These are phyloP conservation scores for Propithecus coquereli DNA, from an alignment of 2,113 vertebrate genomes.

Conservation along the genomic window DNA sequence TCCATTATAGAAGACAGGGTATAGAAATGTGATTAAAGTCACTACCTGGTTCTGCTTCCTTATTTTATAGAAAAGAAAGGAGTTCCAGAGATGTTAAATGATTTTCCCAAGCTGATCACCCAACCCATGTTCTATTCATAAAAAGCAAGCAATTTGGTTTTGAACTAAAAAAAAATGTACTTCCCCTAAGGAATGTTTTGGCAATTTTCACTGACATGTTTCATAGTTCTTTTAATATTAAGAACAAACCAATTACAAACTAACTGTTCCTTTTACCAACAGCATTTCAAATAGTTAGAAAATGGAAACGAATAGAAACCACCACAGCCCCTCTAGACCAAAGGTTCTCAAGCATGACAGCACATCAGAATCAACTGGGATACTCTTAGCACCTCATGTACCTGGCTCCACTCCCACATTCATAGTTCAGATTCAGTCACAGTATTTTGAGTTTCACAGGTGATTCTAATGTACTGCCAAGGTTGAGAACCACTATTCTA, in stretches of 20 bases:
- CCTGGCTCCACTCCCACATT: not conserved
- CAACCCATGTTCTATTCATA: not conserved
- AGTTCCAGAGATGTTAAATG: not conserved
- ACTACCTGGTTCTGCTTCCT: not conserved
- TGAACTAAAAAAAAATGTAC: not conserved
- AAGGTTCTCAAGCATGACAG: not conserved
- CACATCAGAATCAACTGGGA: not conserved
- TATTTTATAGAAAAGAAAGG: not conserved
- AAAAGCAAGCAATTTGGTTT: not conserved
- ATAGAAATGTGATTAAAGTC: not conserved
- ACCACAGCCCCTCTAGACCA: not conserved
- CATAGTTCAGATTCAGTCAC: not conserved
- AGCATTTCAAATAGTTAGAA: slow-evolving; percentile 29
- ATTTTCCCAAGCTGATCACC: not conserved
- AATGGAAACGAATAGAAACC: not conserved
- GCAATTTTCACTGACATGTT: not conserved
- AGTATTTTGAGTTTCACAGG: not conserved
- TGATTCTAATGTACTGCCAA: not conserved
- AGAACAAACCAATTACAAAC: not conserved
- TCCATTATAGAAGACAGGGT: not conserved
- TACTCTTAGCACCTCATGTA: not conserved
- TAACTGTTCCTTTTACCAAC: not conserved
- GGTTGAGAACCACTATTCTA: not conserved
- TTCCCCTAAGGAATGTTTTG: not conserved
- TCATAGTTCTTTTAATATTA: not conserved